These are phyloP conservation scores for Drosophila heteroneura DNA, from an alignment of 2,888 invertebrate genomes.

Conservation along the genomic window DNA sequence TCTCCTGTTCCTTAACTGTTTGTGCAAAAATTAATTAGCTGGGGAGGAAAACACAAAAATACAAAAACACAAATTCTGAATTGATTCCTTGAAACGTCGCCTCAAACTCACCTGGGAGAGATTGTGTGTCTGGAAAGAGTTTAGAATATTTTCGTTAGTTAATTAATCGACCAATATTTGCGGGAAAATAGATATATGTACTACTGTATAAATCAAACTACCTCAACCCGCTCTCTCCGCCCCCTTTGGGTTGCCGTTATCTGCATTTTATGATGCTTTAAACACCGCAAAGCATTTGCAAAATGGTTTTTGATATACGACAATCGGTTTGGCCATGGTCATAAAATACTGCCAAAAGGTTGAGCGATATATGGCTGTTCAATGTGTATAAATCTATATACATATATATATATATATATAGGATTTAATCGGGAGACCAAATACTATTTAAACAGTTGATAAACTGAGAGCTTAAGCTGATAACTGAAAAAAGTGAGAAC, in stretches of 20 bases:
- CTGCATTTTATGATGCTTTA: constrained; percentile 78
- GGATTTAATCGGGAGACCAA: background rate
- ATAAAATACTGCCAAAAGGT: constrained; percentile 69
- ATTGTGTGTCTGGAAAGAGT: constrained; percentile 10
- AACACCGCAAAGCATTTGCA: constrained; percentile 56
- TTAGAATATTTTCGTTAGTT: constrained; percentile 45
- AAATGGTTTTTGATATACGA: constrained; percentile 74
- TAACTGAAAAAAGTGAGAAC: background rate
- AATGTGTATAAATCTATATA: constrained; percentile 11
- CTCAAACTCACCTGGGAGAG: constrained; percentile 38
- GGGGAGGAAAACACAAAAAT: constrained; percentile 16
- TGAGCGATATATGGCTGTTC: constrained; percentile 30
- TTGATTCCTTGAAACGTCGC: constrained; percentile 10
- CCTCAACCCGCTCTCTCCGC: background rate
- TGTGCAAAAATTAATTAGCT: constrained; percentile 52
- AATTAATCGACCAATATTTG: constrained; percentile 64
- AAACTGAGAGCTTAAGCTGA: background rate
- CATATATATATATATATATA: background rate
- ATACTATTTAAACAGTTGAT: background rate
- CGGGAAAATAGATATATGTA: constrained; percentile 37
- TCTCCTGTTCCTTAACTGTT: background rate
- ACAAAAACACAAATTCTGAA: constrained; percentile 14
- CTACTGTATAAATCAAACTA: background rate
- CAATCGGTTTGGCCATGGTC: constrained; percentile 40
- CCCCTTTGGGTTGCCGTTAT: constrained; percentile 72